These are phyloP conservation scores for Dicrurus megarhynchus DNA, from an alignment of 2,113 vertebrate genomes.

Conservation along the genomic window DNA sequence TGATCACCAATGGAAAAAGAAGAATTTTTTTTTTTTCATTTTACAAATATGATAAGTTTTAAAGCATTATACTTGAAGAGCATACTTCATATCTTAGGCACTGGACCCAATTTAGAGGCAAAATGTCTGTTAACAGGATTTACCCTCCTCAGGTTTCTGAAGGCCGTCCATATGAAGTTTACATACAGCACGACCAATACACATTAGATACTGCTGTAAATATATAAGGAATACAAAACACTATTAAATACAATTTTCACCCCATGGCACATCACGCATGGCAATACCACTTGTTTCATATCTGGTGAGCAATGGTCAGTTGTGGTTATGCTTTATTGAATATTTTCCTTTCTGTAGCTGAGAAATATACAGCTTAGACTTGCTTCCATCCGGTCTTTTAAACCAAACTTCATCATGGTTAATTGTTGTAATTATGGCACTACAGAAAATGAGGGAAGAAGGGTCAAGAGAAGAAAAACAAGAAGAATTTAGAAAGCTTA, in stretches of 20 bases:
- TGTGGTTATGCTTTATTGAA: constrained; percentile 90
- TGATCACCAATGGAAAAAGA: neutral
- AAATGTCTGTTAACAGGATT: constrained; percentile 5
- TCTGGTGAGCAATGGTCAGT: constrained; percentile 65
- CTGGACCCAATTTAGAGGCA: constrained; percentile 27
- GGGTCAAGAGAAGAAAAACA: constrained; percentile 1
- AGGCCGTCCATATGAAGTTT: constrained; percentile 9
- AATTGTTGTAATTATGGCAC: constrained; percentile 94
- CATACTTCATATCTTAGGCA: constrained; percentile 9
- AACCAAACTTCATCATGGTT: constrained; percentile 98
- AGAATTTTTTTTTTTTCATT: neutral
- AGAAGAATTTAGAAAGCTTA: neutral
- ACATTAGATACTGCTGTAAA: constrained; percentile 39
- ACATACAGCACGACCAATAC: constrained; percentile 54
- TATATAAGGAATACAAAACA: constrained; percentile 37
- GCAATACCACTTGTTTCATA: constrained; percentile 64
- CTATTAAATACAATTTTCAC: constrained; percentile 63
- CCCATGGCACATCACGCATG: constrained; percentile 74
- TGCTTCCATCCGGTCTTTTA: constrained; percentile 94
- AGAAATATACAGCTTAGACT: constrained; percentile 96
- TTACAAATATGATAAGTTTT: neutral
- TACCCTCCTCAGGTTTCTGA: neutral
- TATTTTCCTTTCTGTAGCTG: constrained; percentile 99
- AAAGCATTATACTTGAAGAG: neutral
- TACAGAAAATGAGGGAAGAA: constrained; percentile 58